Percentiles rank a stretch among this genome's conserved stretches.
Conservation (phyloP, 2,113 vertebrate species). For the Phasianus colchicus region DNA sequence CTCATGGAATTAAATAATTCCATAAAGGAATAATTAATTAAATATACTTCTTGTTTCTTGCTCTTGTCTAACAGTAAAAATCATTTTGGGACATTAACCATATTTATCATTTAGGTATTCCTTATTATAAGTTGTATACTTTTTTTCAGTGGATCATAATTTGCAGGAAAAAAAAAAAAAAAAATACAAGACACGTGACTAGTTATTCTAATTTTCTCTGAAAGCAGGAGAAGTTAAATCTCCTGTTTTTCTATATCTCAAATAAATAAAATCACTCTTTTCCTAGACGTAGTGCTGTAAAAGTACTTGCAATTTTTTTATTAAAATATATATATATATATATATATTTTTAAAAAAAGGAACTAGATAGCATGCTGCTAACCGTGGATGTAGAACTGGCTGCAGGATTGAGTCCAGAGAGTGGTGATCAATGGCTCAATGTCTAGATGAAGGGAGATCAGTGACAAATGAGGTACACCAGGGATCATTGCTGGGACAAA, state of each 20-base stretch:
- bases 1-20: neutral
- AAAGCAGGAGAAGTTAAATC: neutral
- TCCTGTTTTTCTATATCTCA: neutral
- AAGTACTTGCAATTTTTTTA: neutral
- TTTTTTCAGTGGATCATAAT: neutral
- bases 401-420: no score
- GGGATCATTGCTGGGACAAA: no score
- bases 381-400: no score
- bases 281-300: neutral
- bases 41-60: neutral
- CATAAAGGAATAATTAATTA: constrained; percentile 13
- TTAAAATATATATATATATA: no score
- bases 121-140: neutral
- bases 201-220: neutral
- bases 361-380: no score
- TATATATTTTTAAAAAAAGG: no score
- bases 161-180: neutral
- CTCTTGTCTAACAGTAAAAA: neutral
- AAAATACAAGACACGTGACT: neutral
- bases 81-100: neutral
- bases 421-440: no score
- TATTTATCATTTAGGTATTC: neutral
- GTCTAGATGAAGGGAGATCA: no score
- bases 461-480: no score
- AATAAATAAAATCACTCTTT: neutral